Conservation (phyloP, 2,797 vertebrate species). For the Momotus momota region DNA sequence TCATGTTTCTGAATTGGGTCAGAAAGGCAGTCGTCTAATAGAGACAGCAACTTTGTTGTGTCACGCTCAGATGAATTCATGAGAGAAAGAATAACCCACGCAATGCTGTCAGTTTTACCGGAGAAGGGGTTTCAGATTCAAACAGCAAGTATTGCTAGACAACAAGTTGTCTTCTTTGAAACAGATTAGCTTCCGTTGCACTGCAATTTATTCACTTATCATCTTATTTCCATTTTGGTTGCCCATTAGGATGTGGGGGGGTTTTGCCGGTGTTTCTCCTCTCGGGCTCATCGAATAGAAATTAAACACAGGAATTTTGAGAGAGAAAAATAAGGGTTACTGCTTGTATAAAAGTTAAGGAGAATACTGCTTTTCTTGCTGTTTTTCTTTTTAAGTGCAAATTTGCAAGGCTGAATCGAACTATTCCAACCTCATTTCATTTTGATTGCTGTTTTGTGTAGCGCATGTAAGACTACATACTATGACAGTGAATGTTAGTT, state of each 20-base stretch:
- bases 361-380: not conserved
- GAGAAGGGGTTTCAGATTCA: not conserved
- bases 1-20: constrained; percentile 62
- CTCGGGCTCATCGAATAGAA: not conserved
- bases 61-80: not conserved
- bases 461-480: not conserved
- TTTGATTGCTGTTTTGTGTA: constrained; percentile 6
- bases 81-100: not conserved
- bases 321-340: not conserved
- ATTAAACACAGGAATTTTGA: constrained; percentile 21
- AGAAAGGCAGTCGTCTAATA: constrained; percentile 50
- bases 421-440: not conserved
- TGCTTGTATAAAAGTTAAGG: not conserved
- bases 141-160: not conserved
- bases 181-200: not conserved
- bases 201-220: not conserved
- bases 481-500: constrained; percentile 4
- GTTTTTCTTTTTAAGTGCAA: not conserved
- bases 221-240: not conserved
- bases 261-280: not conserved
- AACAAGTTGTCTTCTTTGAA: not conserved
- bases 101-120: not conserved
- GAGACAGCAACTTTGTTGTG: constrained; percentile 21
- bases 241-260: too few relatives aligned
- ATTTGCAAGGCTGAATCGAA: not conserved